Evolutionary conservation across 2,797 vertebrate species (phyloP).

Genomic region (Chelidonichthys spinosus): DNA sequence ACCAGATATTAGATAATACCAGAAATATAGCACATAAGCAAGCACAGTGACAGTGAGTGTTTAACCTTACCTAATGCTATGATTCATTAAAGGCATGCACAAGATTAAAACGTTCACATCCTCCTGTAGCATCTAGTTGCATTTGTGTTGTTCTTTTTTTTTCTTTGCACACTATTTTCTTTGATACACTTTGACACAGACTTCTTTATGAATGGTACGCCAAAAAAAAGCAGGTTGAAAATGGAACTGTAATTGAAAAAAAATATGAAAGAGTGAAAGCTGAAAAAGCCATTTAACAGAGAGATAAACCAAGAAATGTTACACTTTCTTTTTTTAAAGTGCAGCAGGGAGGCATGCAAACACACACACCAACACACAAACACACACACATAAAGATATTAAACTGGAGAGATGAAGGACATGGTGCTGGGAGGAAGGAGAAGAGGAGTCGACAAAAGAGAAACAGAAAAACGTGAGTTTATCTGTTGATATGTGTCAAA

Average conservation of each 20-base stretch:
- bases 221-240: constrained; percentile 1
- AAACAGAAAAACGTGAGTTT: neutral
- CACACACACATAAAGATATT: constrained; percentile 1
- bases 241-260: neutral
- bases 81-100: neutral
- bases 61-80: neutral
- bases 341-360: neutral
- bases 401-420: constrained; percentile 6
- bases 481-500: constrained; percentile 2
- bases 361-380: no score
- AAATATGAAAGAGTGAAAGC: neutral
- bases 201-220: neutral
- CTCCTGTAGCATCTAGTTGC: neutral
- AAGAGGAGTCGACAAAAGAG: neutral
- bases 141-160: neutral
- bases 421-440: neutral
- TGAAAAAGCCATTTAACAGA: neutral
- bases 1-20: neutral
- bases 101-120: neutral
- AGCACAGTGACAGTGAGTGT: neutral
- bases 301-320: neutral
- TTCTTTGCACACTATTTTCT: neutral
- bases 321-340: neutral
- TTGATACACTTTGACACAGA: neutral
- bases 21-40: neutral